A percentile compares a stretch with the other conserved stretches of the same genome.
These are phyloP conservation scores for Eulemur albifrons DNA, from an alignment of 2,797 vertebrate species.

Conservation along the genomic window DNA sequence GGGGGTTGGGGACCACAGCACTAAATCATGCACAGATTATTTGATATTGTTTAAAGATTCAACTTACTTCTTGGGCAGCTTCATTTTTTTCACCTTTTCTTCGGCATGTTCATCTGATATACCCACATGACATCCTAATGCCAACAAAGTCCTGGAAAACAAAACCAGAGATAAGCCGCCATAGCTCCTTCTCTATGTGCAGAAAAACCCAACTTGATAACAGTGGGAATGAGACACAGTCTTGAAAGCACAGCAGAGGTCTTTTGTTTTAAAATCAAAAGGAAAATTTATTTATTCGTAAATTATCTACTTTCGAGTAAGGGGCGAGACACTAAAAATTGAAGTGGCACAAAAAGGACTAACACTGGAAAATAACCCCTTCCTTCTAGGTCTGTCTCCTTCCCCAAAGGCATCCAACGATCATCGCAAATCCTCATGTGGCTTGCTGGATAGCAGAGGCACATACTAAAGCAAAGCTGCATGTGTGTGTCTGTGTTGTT, in stretches of 20 bases:
- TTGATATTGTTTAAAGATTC: neutral
- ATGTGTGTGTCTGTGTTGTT: fast-evolving
- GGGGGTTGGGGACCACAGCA: no score
- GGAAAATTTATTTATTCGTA: neutral
- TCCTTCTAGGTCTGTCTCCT: neutral
- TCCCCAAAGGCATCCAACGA: neutral
- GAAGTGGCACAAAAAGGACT: neutral
- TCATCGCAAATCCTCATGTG: neutral
- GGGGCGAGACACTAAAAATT: neutral
- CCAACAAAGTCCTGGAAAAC: slow-evolving; percentile 91
- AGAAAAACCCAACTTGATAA: neutral
- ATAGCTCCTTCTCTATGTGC: neutral
- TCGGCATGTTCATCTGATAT: slow-evolving; percentile 93
- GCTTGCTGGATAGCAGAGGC: neutral
- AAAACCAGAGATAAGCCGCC: slow-evolving; percentile 59
- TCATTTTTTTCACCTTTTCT: slow-evolving; percentile 94
- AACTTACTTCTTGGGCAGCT: slow-evolving; percentile 93
- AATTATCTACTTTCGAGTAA: neutral
- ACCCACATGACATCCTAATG: slow-evolving; percentile 95
- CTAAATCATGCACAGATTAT: neutral
- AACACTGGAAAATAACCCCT: neutral
- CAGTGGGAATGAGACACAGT: fast-evolving
- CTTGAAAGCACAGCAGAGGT: neutral
- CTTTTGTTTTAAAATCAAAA: neutral
- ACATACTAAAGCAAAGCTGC: neutral